Base-by-base conservation (phyloP, 2,888 invertebrate genomes). In the Deladenus siricidicola region DNA sequence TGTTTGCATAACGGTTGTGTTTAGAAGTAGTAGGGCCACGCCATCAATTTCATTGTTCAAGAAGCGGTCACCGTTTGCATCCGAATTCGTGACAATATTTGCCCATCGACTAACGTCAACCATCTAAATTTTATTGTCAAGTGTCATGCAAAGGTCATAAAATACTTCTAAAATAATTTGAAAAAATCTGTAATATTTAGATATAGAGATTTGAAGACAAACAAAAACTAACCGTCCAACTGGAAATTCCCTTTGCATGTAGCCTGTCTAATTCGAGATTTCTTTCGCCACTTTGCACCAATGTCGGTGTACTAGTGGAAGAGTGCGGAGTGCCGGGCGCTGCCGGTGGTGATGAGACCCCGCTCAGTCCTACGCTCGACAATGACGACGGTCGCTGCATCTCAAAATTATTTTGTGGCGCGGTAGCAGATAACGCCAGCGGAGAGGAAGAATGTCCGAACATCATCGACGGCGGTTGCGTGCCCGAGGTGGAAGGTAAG, bases 61-160 rank as follows among this genome's bases (percentile, higher is more conserved):
- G 45, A 60, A 60, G 23, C 60, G 59, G 21, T 60, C 60, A 8
- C 60, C 60, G 45, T 60, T 60, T 23, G 23, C 48, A n/a, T 60
- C 60, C 14, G 60, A 60, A 53, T 60, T 60, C 10, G 60, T 60
- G 10, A 60, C 48, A 6, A 39, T 23, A 42, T 59, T 59, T 4
- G 56, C 60, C 60, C 60, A 60, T 14, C 47, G 26, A 19, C 50
- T 42, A 42, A 60, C 60, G n/a, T 60, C 60, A n/a, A 44, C 34
- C 34, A 43, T 23, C 60, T 60, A 24, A n/a, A n/a, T n/a, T n/a
- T n/a, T n/a, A n/a, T n/a, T n/a, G n/a, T n/a, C n/a, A n/a, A n/a
- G n/a, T n/a, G n/a, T n/a, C n/a, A n/a, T n/a, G n/a, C n/a, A n/a
- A n/a, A n/a, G n/a, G n/a, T n/a, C n/a, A n/a, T n/a, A n/a, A n/a